A percentile compares a stretch with the other conserved stretches of the same genome.
Evolutionary conservation across 92 coral and sea anemone genomes (phyloP).

Genomic region (Zoanthus solanderi): DNA sequence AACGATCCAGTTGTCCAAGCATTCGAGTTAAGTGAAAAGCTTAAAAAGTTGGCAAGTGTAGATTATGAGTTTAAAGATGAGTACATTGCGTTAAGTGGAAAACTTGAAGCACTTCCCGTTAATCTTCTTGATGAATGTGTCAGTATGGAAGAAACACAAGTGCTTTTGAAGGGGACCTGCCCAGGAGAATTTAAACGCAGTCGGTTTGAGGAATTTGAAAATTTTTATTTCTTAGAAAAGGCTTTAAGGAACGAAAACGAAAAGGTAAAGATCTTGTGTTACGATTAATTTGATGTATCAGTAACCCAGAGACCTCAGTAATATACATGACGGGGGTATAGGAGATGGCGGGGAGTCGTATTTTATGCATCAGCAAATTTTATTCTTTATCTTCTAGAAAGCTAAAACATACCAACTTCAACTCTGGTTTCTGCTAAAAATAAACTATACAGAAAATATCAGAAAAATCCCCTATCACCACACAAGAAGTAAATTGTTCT

Average conservation of each 20-base stretch:
- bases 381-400: background rate
- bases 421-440: too few species aligned
- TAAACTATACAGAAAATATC: too few species aligned
- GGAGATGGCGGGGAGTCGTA: too few species aligned
- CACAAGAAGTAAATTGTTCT: too few species aligned
- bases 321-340: too few species aligned
- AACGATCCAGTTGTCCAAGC: conserved; percentile 46
- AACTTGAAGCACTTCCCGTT: conserved; percentile 50
- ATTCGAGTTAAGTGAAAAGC: conserved; percentile 45
- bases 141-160: conserved; percentile 50
- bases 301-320: too few species aligned
- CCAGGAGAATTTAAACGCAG: background rate
- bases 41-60: conserved; percentile 15
- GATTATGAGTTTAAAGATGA: conserved; percentile 57
- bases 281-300: background rate
- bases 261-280: conserved; percentile 33
- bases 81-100: conserved; percentile 17
- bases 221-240: conserved; percentile 37
- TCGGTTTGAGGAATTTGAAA: background rate
- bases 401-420: too few species aligned
- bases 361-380: too few species aligned
- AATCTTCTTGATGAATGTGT: conserved; percentile 54
- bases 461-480: too few species aligned
- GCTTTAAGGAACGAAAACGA: conserved; percentile 53
- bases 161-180: conserved; percentile 36